Percentiles rank a stretch among this genome's conserved stretches.
These are phyloP conservation scores for Galeruca laticollis DNA, from an alignment of 2,888 invertebrate species.

Conservation along the genomic window DNA sequence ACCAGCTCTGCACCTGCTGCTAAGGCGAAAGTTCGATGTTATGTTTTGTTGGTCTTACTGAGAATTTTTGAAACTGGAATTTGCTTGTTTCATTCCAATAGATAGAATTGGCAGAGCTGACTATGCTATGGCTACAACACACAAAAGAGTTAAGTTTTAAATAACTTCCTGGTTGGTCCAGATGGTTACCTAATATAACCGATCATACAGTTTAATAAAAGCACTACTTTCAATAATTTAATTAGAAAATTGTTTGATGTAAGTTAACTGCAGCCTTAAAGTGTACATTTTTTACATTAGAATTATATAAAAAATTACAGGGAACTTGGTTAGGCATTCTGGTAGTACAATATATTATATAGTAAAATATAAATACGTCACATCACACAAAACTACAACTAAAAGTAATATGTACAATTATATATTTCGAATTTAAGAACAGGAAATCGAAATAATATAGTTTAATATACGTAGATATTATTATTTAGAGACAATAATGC, in stretches of 20 bases:
- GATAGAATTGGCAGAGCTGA: too few species aligned
- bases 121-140: too few species aligned
- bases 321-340: conserved; percentile 49
- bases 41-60: too few species aligned
- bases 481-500: not conserved
- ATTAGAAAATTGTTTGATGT: conserved; percentile 1
- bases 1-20: too few species aligned
- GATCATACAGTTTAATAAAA: too few species aligned
- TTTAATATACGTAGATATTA: conserved; percentile 21
- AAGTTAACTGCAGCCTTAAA: not conserved
- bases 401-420: conserved; percentile 56
- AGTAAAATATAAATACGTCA: conserved; percentile 59
- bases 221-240: not conserved
- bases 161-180: too few species aligned
- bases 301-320: conserved; percentile 19
- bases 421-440: conserved; percentile 44
- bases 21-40: too few species aligned
- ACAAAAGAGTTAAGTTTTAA: too few species aligned
- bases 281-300: not conserved
- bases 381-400: conserved; percentile 56
- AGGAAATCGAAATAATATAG: conserved; percentile 39
- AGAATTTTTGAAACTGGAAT: too few species aligned
- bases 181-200: too few species aligned
- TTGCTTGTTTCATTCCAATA: too few species aligned
- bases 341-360: conserved; percentile 51